Evolutionary conservation across 2,888 invertebrate genomes (phyloP), one percentile per base, ranked within the genome.

Genomic region (Cheilosia scutellata): DNA sequence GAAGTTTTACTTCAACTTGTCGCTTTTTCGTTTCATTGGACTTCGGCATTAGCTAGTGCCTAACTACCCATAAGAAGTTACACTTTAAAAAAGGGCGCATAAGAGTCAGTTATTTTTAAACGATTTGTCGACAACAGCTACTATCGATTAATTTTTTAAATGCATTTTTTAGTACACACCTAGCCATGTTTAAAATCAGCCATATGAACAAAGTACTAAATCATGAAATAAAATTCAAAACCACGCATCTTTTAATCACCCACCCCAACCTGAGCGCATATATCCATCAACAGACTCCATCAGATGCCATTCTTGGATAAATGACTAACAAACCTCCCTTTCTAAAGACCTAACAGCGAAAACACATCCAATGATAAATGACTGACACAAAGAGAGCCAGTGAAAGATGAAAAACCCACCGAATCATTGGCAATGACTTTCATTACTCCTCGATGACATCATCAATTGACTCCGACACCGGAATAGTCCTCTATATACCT

Each of bases 401-500:
- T 47, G 2, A 51, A 70, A 40, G 47, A 58, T 37, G 9, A 62
- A 65, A 53, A 76, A 86, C 66, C 62, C 49, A 60, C 80, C 71
- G 55, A 75, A 76, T 82, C 86, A 86, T 77, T 77, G 76, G 25
- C 76, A 82, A 72, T 86, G 86, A 86, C 86, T 86, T 86, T 86
- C 86, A 86, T 86, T 86, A 86, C 72, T 76, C 76, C 31, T 62
- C 82, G 82, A 86, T 86, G 86, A 82, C 82, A 82, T 72, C 82
- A 86, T 86, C 82, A 77, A 86, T 82, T 80, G 86, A 82, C 76
- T 82, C 16, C 40, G 33, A 31, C 47, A 31, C 72, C 29, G 40
- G 49, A 62, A 75, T 47, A 57, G 47, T 31, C 79, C 44, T 20
- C 2, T 9, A 37, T 16, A 20, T 20, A 47, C 16, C 13, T 13